Conservation (phyloP, 2,797 vertebrate genomes). For the Scomberomorus guttatus region DNA sequence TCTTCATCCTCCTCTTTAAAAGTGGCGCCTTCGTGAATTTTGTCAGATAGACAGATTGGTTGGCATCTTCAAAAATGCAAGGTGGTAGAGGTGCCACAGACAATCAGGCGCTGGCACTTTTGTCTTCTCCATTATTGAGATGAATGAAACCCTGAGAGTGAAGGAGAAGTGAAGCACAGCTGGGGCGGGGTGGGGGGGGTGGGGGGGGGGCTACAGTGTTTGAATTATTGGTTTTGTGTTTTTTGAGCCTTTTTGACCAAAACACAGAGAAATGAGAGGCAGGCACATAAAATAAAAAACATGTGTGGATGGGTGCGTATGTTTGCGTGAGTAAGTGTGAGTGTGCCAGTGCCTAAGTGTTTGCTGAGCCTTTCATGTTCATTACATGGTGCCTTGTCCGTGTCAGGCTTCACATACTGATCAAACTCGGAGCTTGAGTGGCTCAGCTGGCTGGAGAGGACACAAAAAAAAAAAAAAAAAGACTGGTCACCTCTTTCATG, state of each 20-base stretch:
- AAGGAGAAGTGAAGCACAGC: conserved; percentile 33
- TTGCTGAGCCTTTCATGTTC: conserved; percentile 68
- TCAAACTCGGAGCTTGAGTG: conserved; percentile 62
- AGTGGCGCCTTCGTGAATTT: conserved; percentile 55
- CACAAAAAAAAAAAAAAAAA: conserved; percentile 17
- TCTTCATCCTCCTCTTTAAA: conserved; percentile 54
- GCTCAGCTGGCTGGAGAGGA: conserved; percentile 68
- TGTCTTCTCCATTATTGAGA: conserved; percentile 61
- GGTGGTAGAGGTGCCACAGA: conserved; percentile 49
- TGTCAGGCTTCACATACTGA: conserved; percentile 64
- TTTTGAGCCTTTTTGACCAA: conserved; percentile 22
- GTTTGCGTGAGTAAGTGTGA: conserved; percentile 4
- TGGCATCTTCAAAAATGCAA: conserved; percentile 52
- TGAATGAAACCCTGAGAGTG: conserved; percentile 52
- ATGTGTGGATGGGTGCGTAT: conserved; percentile 9
- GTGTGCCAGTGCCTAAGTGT: conserved; percentile 40
- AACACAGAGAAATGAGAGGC: conserved; percentile 21
- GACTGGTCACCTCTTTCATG: conserved; percentile 52
- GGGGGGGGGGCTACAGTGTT: background rate
- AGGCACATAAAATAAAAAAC: conserved; percentile 32
- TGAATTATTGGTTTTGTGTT: conserved; percentile 40
- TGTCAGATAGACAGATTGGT: conserved; percentile 56
- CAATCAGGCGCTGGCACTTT: conserved; percentile 51
- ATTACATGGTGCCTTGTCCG: conserved; percentile 57
- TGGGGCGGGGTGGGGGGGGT: background rate